phyloP scores from a whole-genome alignment of 2,113 vertebrate species.

The Phocoena sinus region DNA sequence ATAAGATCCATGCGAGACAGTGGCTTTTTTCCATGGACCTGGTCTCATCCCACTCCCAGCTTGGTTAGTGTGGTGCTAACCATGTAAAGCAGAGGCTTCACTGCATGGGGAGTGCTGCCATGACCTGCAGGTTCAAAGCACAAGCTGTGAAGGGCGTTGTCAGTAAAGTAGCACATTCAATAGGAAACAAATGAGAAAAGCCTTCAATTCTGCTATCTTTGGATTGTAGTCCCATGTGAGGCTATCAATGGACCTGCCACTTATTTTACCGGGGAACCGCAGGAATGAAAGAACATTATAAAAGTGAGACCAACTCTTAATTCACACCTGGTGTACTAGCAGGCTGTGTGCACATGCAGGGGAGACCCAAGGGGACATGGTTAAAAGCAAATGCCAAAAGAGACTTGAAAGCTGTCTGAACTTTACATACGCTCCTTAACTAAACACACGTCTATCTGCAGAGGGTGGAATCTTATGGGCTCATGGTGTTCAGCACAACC shows the following conservation, averaged over 20 bases:
- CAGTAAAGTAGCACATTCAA: background rate
- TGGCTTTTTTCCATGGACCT: background rate
- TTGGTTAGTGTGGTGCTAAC: too few species aligned
- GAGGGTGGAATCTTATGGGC: accelerated
- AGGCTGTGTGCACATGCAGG: background rate
- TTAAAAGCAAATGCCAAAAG: background rate
- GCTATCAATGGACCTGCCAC: too few species aligned
- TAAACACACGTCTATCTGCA: background rate
- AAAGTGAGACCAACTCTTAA: background rate
- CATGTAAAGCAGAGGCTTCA: too few species aligned
- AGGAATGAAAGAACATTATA: background rate
- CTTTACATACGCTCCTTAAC: background rate
- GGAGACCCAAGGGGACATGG: background rate
- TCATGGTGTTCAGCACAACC: background rate
- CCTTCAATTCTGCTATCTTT: background rate
- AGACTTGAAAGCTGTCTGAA: background rate
- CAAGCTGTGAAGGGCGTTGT: accelerated
- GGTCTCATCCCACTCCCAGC: accelerated
- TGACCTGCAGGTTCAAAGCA: too few species aligned
- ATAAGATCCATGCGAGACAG: background rate
- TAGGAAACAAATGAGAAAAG: background rate
- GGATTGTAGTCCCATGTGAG: background rate
- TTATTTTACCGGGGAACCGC: background rate
- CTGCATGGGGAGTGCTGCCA: accelerated
- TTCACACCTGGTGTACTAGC: background rate